These are phyloP conservation scores for Labeo calbasu DNA, from an alignment of 2,797 vertebrate species.

Conservation along the genomic window DNA sequence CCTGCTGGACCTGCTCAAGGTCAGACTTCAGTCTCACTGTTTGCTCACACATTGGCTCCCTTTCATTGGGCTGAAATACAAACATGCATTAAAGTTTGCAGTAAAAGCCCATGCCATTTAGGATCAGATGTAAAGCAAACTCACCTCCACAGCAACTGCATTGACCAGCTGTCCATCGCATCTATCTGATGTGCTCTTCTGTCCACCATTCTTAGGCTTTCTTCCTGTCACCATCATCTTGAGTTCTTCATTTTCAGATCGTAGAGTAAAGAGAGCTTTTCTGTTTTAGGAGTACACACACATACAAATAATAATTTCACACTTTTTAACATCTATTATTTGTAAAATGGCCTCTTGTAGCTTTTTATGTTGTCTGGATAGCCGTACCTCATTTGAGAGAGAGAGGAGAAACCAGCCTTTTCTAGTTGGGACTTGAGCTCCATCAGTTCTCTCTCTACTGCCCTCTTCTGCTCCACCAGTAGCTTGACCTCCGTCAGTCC, in stretches of 20 bases:
- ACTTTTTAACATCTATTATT: not conserved
- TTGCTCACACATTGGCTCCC: constrained; percentile 64
- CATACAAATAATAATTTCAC: not conserved
- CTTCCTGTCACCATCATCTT: constrained; percentile 76
- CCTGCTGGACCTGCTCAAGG: constrained; percentile 77
- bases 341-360: not conserved
- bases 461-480: constrained; percentile 79
- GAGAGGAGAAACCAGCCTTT: constrained; percentile 85
- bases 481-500: constrained; percentile 76
- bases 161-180: constrained; percentile 61
- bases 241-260: constrained; percentile 81
- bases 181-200: constrained; percentile 32
- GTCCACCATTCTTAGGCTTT: constrained; percentile 63
- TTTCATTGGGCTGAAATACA: constrained; percentile 42
- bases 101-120: not conserved
- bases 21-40: constrained; percentile 75
- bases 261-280: constrained; percentile 84
- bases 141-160: constrained; percentile 32
- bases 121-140: not conserved
- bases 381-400: constrained; percentile 88
- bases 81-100: not conserved
- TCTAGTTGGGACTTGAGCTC: constrained; percentile 88
- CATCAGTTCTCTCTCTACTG: constrained; percentile 81
- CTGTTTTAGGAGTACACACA: constrained; percentile 66
- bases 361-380: not conserved